Base-by-base conservation (phyloP, 2,888 invertebrate genomes). In the Luperina nickerlii region DNA sequence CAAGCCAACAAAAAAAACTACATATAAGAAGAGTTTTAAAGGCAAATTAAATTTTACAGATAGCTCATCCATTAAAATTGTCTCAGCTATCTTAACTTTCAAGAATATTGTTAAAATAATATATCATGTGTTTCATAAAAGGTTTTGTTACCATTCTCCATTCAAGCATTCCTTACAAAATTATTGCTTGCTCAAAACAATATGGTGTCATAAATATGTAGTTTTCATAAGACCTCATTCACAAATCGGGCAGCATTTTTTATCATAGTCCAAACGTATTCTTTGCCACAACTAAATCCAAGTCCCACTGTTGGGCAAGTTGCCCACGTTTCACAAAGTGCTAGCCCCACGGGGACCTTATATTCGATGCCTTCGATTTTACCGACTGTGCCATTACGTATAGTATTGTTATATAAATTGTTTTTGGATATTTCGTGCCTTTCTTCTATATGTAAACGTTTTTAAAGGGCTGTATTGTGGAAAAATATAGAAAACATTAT, bases 321-420 rank as follows among this genome's bases (percentile, higher is more conserved):
- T 42, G 82, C 84, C 85, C 79, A 85, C 78, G 85, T 87, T 88
- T 93, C 94, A 95, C 95, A 89, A 95, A 95, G 95, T 95, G 95
- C 94, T 93, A 91, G 74, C 91, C 93, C 93, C 72, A 0, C 76
- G 91, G 92, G 94, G 90, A 84, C 92, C 93, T 94, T 94, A 92
- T 88, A 87, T 38, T 81, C n/a, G 87, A 90, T 91, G 92, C 93
- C 93, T 94, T 93, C 79, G 51, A 87, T 74, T 69, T 45, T 82
- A 88, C 88, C 87, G 79, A 85, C 73, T 74, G 90, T 89, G 90
- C 89, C 90, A 89, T 89, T 90, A 85, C 42, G 20, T 87, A 86
- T 81, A 77, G 82, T 78, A 90, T 81, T 81, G 76, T 82, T 86
- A 85, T 86, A 83, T 81, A 81, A 79, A 84, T 84, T 85, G 78